Base-by-base conservation (phyloP, 2,888 invertebrate species). In the Thymelicus lineola region DNA sequence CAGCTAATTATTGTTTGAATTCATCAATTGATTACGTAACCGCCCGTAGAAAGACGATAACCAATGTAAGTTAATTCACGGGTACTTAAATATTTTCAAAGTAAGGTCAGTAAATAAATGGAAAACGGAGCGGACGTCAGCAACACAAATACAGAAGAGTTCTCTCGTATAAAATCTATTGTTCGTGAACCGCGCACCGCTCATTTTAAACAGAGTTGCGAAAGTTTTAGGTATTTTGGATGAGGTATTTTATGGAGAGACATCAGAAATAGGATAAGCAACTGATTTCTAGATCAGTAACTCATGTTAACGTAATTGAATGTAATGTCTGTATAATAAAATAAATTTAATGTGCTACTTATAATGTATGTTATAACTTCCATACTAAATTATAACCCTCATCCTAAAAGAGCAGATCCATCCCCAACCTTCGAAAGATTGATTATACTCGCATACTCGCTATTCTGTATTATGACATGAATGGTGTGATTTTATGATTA, bases 161-260 rank as follows among this genome's bases (percentile, higher is more conserved):
- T 82, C 85, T 83, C 83, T 86, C 83, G 86, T 86, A 87, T 89
- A 89, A 88, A 90, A 86, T 85, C 86, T 86, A 88, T 90, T 90
- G 87, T 88, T 81, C 78, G 80, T 79, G 77, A 74, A 75, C 79
- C 78, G 74, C 75, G 77, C 74, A 75, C 79, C 76, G 80, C 76
- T 77, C 80, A 78, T 80, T 81, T 77, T 74, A 70, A 73, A 72
- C 59, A 70, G 57, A 17, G 61, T 68, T 66, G 17, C 60, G 70
- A 55, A 55, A 9, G 3, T 15, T 61, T 42, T 46, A 66, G 64
- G 64, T 17, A 1, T 3, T n/a, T 65, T 79, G 78, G 84, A 86
- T 78, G 68, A 35, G 82, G 79, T 38, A 76, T 67, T 55, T 55
- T 46, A 36, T 61, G 20, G 4, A 12, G 4, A 12, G 38, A 42